Conservation (phyloP, 2,113 vertebrate genomes). For the Drymodes brunneopygia region DNA sequence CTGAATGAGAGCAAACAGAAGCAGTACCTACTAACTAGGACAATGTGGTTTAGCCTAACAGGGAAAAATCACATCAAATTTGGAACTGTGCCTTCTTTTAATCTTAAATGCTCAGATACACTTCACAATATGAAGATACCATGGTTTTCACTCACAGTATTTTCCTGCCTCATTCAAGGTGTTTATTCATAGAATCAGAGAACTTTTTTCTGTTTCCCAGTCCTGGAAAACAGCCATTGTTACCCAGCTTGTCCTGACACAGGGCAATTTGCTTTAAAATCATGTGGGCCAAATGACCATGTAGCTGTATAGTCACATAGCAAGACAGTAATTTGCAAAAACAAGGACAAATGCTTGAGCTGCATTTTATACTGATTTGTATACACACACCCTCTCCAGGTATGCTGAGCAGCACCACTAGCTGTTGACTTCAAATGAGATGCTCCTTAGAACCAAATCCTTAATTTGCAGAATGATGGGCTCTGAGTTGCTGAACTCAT, state of each 20-base stretch:
- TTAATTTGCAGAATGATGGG: not conserved
- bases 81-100: not conserved
- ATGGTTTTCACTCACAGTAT: not conserved
- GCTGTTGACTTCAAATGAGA: not conserved
- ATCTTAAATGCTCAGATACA: not conserved
- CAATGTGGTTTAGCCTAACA: not conserved
- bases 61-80: not conserved
- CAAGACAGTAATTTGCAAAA: not conserved
- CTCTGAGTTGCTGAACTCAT: not conserved
- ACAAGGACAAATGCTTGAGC: not conserved
- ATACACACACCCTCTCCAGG: fast-evolving
- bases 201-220: not conserved
- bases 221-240: not conserved
- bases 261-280: not conserved
- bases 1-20: not conserved
- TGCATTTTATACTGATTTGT: not conserved
- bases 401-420: not conserved
- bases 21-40: not conserved
- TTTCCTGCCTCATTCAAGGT: not conserved
- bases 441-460: not conserved
- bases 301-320: not conserved
- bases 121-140: not conserved
- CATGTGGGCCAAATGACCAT: not conserved
- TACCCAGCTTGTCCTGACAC: not conserved
- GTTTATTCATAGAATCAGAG: not conserved